Base-by-base conservation (phyloP, 2,113 vertebrate genomes). In the Malaclemys terrapin region DNA sequence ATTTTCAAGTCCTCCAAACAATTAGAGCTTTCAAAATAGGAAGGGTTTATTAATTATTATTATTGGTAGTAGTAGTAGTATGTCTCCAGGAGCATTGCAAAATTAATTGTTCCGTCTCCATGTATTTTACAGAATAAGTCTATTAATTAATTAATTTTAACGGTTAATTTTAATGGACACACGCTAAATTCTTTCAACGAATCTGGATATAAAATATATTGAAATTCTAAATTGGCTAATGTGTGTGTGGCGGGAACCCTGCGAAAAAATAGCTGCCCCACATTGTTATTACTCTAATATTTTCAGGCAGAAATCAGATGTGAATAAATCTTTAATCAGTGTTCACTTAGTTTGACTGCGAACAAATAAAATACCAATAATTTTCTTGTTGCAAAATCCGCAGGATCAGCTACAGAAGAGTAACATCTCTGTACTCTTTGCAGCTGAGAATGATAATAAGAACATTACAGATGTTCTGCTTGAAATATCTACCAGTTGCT, bases 111-210 rank as follows among this genome's bases (percentile, higher is more conserved):
- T 47, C 25, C 4, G 38, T 25, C 24, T 47, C 75, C 42, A 6
- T 27, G 10, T 27, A 11, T 45, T 47, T 76, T 76, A 45, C 22
- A 25, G 25, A 25, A 14, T 10, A 53, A 12, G 4, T 16, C 50
- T 50, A 50, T 50, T 50, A 50, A 50, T 50, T 50, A 50, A 50
- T 50, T 50, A 16, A 50, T 50, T 16, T 16, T 50, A 50, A 50
- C 35, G 29, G 0, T 25, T 42, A 1, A 12, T 29, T 53, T 31
- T 17, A 57, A 75, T 0, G 53, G 59, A 3, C 87, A 82, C 19
- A 69, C 57, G 10, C 3, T 42, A 20, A 75, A 75, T 38, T 22
- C 20, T 76, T 22, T 45, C 38, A 42, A 42, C 10, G 19, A 75
- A 38, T 24, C 69, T 24, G 69, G 20, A 38, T 72, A 38, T 17